Evolutionary conservation across 2,113 vertebrate genomes (phyloP).

Genomic region (Mustelus asterias): DNA sequence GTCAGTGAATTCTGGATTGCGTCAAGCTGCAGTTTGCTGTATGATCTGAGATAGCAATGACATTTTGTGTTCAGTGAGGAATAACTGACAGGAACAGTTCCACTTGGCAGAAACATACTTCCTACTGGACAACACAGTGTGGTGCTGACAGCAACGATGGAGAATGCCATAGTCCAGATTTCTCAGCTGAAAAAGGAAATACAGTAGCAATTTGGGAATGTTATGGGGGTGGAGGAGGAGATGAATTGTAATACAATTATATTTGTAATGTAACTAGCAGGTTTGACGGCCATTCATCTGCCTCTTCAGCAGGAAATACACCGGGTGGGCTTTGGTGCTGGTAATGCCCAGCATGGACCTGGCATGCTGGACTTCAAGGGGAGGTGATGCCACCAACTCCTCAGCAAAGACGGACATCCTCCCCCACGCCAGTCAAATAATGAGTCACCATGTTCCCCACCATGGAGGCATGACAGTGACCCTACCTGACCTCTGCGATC

Average conservation of each 20-base stretch:
- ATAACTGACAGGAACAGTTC: constrained; percentile 10
- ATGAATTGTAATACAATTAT: neutral
- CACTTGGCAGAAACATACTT: neutral
- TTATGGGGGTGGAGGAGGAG: neutral
- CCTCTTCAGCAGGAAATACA: too few species aligned
- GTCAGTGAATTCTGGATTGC: neutral
- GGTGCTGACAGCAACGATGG: neutral
- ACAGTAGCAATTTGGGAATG: neutral
- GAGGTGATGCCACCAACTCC: too few species aligned
- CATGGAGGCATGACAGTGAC: too few species aligned
- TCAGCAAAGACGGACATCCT: too few species aligned
- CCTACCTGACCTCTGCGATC: too few species aligned
- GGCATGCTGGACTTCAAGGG: too few species aligned
- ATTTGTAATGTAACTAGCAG: too few species aligned
- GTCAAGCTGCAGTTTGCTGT: neutral
- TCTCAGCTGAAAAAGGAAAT: neutral
- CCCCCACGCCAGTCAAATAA: too few species aligned
- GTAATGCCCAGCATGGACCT: too few species aligned
- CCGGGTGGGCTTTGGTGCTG: too few species aligned
- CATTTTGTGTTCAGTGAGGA: neutral
- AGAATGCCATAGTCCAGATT: neutral
- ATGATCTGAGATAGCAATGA: neutral
- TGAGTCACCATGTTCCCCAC: too few species aligned
- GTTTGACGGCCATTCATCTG: too few species aligned
- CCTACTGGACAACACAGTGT: neutral